Conservation (phyloP, 2,113 vertebrate species). For the Macrotis lagotis region DNA sequence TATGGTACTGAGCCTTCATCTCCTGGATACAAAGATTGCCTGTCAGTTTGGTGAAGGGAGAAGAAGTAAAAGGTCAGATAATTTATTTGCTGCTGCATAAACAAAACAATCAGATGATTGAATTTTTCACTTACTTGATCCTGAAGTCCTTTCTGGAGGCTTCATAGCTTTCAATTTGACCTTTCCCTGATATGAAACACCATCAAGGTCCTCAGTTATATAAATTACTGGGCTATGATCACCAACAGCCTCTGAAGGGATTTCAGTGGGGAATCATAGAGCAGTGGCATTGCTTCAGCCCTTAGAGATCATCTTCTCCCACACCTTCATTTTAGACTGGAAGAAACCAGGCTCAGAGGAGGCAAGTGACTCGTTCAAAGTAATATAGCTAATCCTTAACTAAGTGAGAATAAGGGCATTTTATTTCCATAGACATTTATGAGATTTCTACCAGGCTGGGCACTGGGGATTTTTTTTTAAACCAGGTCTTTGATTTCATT, state of each 20-base stretch:
- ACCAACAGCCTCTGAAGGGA: neutral
- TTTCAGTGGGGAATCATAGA: neutral
- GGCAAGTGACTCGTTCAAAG: neutral
- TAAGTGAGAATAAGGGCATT: neutral
- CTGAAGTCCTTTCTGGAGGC: neutral
- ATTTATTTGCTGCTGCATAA: neutral
- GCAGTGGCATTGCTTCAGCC: neutral
- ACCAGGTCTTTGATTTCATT: no score
- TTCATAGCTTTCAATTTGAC: neutral
- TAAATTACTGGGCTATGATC: neutral
- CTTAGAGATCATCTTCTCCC: neutral
- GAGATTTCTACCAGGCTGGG: neutral
- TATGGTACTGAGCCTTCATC: neutral
- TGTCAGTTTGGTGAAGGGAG: neutral
- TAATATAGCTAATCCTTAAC: neutral
- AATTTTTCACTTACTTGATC: neutral
- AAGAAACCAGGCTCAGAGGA: neutral
- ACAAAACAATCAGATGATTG: neutral
- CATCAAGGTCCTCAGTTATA: neutral
- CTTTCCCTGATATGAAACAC: neutral
- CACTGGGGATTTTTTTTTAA: neutral
- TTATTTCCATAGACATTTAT: neutral
- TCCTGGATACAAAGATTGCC: neutral
- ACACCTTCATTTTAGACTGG: neutral
- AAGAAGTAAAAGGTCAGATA: neutral